Evolutionary conservation across 2,888 invertebrate species (phyloP), one percentile per base, ranked within the genome.

Genomic region (Cantharis nigra): DNA sequence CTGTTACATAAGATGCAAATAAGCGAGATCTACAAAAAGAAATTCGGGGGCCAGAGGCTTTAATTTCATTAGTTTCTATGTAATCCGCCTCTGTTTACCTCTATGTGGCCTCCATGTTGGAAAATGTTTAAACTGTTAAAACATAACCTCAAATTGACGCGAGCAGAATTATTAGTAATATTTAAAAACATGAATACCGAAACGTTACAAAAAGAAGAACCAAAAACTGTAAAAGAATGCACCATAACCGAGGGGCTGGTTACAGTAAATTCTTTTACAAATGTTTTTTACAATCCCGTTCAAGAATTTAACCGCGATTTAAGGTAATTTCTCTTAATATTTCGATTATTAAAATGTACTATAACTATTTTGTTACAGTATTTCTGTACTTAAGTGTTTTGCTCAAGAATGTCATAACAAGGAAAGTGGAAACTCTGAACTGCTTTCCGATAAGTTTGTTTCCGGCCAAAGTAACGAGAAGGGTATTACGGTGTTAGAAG

Each of bases 221-320:
- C 49, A 9, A 49, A n/a, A 49, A 33, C 5, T 2, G 28, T 13
- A 18, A 30, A 26, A 10, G 71, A 76, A 73, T 81, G 89, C 81
- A 87, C 87, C 67, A 92, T 94, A 79, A 91, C 88, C 72, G 98
- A 98, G 90, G 97, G 97, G 0, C 90, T 92, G 83, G 96, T 97
- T 0, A 92, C 93, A 86, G 94, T 97, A 79, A 89, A 92, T 72
- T 91, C 95, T 1, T 90, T 90, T 67, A 93, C 94, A 62, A 94
- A 94, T 86, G 98, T 99, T 0, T 99, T 99, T 89, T 99, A 99
- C 87, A 99, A 99, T 89, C 97, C 98, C 0, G 99, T 99, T 0
- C 98, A 98, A 88, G 98, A 99, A 88, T 99, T 99, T 85, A 99
- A 99, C 87, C 91, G 99, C 80, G 99, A 99, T 89, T 89, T 99